phyloP scores from a whole-genome alignment of 1,140 invertebrate genomes.

The Drosophila tani region DNA sequence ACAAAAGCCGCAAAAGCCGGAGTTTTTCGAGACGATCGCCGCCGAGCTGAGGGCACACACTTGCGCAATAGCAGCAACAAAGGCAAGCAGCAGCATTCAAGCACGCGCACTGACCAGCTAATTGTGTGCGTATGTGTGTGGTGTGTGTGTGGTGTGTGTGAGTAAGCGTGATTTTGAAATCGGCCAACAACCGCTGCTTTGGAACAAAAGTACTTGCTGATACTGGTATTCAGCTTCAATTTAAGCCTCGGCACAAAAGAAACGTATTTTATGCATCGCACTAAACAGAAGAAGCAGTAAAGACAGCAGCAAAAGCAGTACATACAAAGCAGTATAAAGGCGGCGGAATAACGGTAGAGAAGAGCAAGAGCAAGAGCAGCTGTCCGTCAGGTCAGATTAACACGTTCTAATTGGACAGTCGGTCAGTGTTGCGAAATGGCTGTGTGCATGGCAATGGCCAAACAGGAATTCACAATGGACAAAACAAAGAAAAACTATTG shows the following conservation, averaged over 20 bases:
- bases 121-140: conserved; percentile 40
- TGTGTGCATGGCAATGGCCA: conserved; percentile 18
- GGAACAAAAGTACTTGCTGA: conserved; percentile 43
- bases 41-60: conserved; percentile 35
- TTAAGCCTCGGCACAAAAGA: conserved; percentile 52
- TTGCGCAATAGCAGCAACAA: conserved; percentile 69
- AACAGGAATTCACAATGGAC: conserved; percentile 42
- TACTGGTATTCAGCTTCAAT: conserved; percentile 47
- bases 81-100: conserved; percentile 53
- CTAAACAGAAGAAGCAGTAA: conserved; percentile 10
- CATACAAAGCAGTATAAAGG: conserved; percentile 3
- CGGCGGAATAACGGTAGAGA: conserved; percentile 19
- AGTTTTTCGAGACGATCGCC: conserved; percentile 20
- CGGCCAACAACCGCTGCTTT: conserved; percentile 52
- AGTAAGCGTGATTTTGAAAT: conserved; percentile 47
- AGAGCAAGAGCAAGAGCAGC: conserved; percentile 26
- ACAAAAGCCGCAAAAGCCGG: conserved; percentile 27
- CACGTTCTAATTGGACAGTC: conserved; percentile 65
- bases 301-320: background rate
- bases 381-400: conserved; percentile 54
- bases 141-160: conserved; percentile 35
- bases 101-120: conserved; percentile 73
- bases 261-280: conserved; percentile 48
- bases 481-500: conserved; percentile 67
- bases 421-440: conserved; percentile 67